These are phyloP conservation scores for Coptodon bakossiorum DNA, from an alignment of 2,113 vertebrate genomes.

Conservation along the genomic window DNA sequence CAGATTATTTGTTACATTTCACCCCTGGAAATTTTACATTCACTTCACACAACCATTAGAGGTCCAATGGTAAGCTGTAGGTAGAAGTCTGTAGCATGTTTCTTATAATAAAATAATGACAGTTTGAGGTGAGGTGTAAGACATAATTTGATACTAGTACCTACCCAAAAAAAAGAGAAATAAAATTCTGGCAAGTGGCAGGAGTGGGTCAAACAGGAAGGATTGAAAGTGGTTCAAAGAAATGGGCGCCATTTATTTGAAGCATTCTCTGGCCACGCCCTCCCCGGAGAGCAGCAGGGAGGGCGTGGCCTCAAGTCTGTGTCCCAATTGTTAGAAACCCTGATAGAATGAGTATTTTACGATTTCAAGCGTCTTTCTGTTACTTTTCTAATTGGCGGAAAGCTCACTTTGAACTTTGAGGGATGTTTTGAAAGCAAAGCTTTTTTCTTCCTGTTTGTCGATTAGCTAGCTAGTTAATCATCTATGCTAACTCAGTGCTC, in stretches of 20 bases:
- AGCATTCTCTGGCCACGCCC: neutral
- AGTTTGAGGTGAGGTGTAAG: neutral
- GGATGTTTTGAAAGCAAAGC: neutral
- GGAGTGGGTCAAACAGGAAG: neutral
- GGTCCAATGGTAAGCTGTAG: neutral
- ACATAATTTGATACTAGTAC: neutral
- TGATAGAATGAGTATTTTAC: neutral
- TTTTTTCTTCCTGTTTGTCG: neutral
- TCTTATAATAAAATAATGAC: neutral
- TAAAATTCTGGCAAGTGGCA: neutral
- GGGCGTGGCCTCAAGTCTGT: neutral
- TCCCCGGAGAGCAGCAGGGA: neutral
- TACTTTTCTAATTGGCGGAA: neutral
- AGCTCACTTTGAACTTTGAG: neutral
- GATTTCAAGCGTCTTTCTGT: neutral
- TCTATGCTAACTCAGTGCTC: neutral
- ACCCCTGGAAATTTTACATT: neutral
- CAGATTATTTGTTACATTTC: neutral
- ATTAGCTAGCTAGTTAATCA: neutral
- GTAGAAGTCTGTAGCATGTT: neutral
- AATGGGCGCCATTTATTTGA: neutral
- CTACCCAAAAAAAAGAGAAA: neutral
- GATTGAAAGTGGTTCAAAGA: neutral
- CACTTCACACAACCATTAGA: neutral
- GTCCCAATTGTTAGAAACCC: neutral